These are phyloP conservation scores for Allacma fusca DNA, from an alignment of 2,888 invertebrate species.

Conservation along the genomic window DNA sequence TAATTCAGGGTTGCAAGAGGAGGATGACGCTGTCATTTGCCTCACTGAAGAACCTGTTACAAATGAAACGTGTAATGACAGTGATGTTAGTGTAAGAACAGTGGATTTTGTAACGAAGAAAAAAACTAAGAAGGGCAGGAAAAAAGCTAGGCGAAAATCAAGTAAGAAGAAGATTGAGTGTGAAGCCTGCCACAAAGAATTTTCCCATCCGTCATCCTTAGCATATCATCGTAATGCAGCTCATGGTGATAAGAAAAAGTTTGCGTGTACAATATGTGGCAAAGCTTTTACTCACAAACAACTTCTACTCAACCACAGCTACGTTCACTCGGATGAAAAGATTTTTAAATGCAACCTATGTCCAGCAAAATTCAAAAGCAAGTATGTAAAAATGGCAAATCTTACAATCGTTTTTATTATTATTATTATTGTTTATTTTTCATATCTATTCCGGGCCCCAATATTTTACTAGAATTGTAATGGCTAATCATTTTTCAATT, in stretches of 20 bases:
- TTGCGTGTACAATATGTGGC: conserved; percentile 74
- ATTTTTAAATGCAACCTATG: conserved; percentile 67
- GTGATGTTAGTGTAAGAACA: conserved; percentile 46
- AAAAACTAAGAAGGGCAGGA: background rate
- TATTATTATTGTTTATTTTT: no score
- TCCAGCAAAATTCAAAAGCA: conserved; percentile 52
- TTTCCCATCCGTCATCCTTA: conserved; percentile 77
- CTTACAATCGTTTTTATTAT: background rate
- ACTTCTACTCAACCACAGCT: conserved; percentile 77
- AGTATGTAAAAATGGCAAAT: conserved; percentile 36
- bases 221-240: conserved; percentile 70
- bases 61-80: background rate
- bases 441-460: no score
- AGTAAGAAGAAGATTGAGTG: conserved; percentile 65
- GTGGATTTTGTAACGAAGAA: conserved; percentile 38
- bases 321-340: conserved; percentile 77
- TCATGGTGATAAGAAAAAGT: conserved; percentile 30
- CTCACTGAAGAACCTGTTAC: no score
- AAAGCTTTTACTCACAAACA: conserved; percentile 79
- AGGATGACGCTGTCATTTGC: no score
- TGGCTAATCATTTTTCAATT: no score
- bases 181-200: conserved; percentile 73
- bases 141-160: conserved; percentile 13
- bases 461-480: no score
- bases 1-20: no score